phyloP scores from a whole-genome alignment of 2,888 invertebrate species.

The Pherbina coryleti region DNA sequence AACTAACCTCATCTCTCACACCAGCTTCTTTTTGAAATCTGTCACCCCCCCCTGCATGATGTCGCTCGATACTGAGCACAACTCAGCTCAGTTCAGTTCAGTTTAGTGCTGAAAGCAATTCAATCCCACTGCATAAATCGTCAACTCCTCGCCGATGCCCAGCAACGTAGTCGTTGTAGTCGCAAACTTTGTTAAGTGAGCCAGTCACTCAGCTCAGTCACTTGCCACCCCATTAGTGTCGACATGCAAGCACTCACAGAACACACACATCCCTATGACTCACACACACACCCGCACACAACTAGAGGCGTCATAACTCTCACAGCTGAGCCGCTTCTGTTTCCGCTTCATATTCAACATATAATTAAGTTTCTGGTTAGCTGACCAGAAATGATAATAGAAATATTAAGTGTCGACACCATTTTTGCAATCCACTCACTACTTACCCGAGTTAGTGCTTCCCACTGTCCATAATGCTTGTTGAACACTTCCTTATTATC shows the following conservation, averaged over 20 bases:
- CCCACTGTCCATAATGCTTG: neutral
- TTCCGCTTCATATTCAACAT: conserved; percentile 25
- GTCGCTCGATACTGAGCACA: neutral
- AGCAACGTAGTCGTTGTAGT: neutral
- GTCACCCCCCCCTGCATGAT: neutral
- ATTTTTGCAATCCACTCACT: neutral
- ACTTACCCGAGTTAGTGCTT: neutral
- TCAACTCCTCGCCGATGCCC: neutral
- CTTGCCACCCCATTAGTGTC: conserved; percentile 27
- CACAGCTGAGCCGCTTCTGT: conserved; percentile 19
- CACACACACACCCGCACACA: neutral
- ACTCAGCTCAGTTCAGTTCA: neutral
- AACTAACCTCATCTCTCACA: too few species aligned
- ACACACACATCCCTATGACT: neutral
- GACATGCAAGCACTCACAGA: neutral
- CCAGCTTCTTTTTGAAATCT: too few species aligned
- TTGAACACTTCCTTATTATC: neutral
- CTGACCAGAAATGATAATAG: conserved; percentile 29
- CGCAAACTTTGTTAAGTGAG: conserved; percentile 12
- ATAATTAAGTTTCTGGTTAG: conserved; percentile 36
- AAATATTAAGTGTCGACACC: conserved; percentile 28
- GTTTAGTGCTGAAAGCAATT: conserved; percentile 1
- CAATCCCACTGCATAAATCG: conserved; percentile 17
- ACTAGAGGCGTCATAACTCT: conserved; percentile 18
- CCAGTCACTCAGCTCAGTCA: conserved; percentile 16